These are phyloP conservation scores for Baryphthengus martii DNA, from an alignment of 2,113 vertebrate genomes.

Conservation along the genomic window DNA sequence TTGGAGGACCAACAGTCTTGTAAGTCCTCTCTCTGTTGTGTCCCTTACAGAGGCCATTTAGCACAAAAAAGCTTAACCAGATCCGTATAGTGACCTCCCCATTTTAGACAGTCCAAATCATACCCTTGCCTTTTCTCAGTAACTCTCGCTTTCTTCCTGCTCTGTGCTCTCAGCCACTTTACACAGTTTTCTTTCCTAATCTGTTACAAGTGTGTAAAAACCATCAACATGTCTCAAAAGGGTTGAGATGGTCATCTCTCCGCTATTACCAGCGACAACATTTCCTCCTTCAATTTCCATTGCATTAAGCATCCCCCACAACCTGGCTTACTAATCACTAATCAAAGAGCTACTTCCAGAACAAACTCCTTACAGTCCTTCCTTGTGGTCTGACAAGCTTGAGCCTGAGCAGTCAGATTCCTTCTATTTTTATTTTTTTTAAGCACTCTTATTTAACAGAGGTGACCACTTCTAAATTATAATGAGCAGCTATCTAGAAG, in stretches of 20 bases:
- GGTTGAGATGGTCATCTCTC: not conserved
- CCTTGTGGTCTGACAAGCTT: not conserved
- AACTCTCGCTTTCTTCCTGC: not conserved
- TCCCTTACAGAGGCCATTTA: conserved; percentile 35
- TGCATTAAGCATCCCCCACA: not conserved
- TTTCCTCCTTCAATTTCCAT: not conserved
- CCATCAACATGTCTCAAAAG: not conserved
- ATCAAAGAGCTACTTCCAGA: conserved; percentile 4
- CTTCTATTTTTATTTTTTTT: not conserved
- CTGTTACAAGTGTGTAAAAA: conserved; percentile 7
- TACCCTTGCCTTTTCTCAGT: not conserved
- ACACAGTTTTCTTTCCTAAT: not conserved
- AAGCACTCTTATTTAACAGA: not conserved
- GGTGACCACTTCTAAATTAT: not conserved
- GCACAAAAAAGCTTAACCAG: conserved; percentile 27
- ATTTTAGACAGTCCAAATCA: not conserved
- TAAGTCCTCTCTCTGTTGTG: conserved; percentile 54
- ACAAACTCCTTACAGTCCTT: not conserved
- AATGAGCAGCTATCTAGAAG: not conserved
- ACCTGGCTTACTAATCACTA: not conserved
- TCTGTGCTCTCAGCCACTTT: not conserved
- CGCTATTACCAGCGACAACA: not conserved
- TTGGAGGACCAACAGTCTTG: conserved; percentile 20
- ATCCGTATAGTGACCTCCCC: not conserved
- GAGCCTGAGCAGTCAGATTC: not conserved